Base-by-base conservation (phyloP, 2,888 invertebrate genomes). In the Epirrita christyi region DNA sequence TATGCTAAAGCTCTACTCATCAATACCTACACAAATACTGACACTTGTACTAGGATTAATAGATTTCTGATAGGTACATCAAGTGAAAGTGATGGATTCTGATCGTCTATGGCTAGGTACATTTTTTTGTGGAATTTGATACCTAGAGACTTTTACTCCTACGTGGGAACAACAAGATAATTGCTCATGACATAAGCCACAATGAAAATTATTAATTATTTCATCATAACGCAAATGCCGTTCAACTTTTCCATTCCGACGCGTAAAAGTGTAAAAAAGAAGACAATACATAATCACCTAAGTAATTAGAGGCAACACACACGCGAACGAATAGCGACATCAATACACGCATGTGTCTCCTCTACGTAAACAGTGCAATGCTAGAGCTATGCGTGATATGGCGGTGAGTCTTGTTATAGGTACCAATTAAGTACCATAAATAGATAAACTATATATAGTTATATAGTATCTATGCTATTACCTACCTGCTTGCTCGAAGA, bases 221-320 rank as follows among this genome's bases (percentile, higher is more conserved):
- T 81, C 80, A 74, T 84, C 76, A 83, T 80, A 74, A 78, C 77
- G 72, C 76, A 73, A 84, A 77, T 78, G 59, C 46, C 83, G 72
- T 82, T 85, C 84, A 83, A 86, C 86, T 86, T 86, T 87, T 87
- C 84, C 83, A 85, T 84, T 86, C 78, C 78, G 76, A 78, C 71
- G 81, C 80, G 76, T 77, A 77, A 75, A 80, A 75, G 76, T 76
- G 78, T 80, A 84, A 86, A 85, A 85, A 81, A 78, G 63, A 68
- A 80, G 73, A 86, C 85, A 86, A 85, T 85, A 81, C 81, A 80
- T 84, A 81, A 81, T 79, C 76, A 78, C 69, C 71, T 72, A 62
- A 61, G 71, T 81, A 85, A 86, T 85, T 83, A 84, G 70, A 70
- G 62, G 68, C 64, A 66, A 59, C 65, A 73, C 86, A 84, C 86